Percentiles rank a stretch among this genome's conserved stretches.
Evolutionary conservation across 2,113 vertebrate species (phyloP).

Genomic region (Oxyruncus cristatus): DNA sequence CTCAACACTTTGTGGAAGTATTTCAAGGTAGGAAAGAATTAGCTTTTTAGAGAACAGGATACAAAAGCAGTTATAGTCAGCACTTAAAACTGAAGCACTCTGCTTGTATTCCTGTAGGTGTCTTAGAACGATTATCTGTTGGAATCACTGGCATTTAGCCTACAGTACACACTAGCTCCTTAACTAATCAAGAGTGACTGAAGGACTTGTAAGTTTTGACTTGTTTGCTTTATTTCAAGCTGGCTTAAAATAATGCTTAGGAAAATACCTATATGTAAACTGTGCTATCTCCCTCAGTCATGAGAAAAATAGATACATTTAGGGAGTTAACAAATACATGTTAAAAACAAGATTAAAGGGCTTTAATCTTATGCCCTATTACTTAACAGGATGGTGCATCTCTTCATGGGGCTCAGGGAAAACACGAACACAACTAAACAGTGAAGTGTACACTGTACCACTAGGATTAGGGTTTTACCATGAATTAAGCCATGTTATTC

Average conservation of each 20-base stretch:
- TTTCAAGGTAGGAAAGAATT: neutral
- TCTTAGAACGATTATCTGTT: neutral
- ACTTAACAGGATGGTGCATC: neutral
- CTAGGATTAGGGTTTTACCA: neutral
- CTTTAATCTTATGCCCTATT: fast-evolving
- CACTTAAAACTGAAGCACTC: neutral
- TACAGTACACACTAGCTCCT: neutral
- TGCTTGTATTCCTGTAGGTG: neutral
- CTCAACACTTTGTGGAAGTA: neutral
- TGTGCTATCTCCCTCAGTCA: neutral
- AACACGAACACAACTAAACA: neutral
- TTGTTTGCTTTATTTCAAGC: neutral
- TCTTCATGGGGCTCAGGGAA: neutral
- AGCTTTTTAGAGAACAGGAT: neutral
- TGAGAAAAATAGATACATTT: neutral
- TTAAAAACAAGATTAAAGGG: neutral
- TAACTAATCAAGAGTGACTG: neutral
- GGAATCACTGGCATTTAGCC: neutral
- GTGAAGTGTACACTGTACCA: neutral
- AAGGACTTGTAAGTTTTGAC: neutral
- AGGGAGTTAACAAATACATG: neutral
- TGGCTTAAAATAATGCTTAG: neutral
- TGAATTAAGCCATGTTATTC: neutral
- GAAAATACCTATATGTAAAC: neutral
- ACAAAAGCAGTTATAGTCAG: neutral